phyloP scores from a whole-genome alignment of 2,888 invertebrate species.

The Philonicus albiceps region DNA sequence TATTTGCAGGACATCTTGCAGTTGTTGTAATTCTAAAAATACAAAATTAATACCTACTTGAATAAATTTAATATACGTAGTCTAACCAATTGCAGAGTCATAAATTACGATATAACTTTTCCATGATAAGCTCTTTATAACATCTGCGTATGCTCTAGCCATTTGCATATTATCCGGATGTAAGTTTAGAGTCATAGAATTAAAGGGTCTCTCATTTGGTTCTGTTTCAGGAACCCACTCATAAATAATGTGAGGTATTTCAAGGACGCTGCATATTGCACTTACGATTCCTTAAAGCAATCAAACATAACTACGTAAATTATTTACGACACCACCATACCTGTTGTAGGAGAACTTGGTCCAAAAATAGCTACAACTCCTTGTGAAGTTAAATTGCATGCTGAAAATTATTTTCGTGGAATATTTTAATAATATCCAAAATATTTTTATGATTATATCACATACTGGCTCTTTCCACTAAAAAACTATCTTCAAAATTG shows the following conservation, averaged over 20 bases:
- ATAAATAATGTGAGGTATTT: constrained; percentile 71
- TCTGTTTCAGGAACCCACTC: constrained; percentile 66
- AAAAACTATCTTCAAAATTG: constrained; percentile 59
- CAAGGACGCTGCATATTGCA: constrained; percentile 70
- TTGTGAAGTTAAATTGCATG: constrained; percentile 70
- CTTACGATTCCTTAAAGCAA: constrained; percentile 56
- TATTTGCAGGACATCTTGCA: constrained; percentile 81
- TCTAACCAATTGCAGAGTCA: constrained; percentile 78
- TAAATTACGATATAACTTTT: constrained; percentile 82
- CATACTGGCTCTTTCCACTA: constrained; percentile 59
- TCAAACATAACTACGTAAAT: neutral
- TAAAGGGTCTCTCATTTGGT: constrained; percentile 63
- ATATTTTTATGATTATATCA: neutral
- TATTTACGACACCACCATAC: constrained; percentile 52
- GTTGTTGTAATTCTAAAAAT: constrained; percentile 71
- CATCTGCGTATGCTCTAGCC: constrained; percentile 74
- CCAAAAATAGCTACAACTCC: constrained; percentile 81
- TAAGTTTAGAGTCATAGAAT: constrained; percentile 72
- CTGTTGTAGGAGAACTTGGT: constrained; percentile 62
- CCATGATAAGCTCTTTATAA: constrained; percentile 80
- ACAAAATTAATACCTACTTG: neutral
- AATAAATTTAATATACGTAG: neutral
- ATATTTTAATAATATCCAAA: neutral
- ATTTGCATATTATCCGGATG: constrained; percentile 73
- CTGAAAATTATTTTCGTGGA: constrained; percentile 60